A percentile compares a stretch with the other conserved stretches of the same genome.
phyloP scores from a whole-genome alignment of 2,113 vertebrate species.

The Dicerorhinus sumatrensis region DNA sequence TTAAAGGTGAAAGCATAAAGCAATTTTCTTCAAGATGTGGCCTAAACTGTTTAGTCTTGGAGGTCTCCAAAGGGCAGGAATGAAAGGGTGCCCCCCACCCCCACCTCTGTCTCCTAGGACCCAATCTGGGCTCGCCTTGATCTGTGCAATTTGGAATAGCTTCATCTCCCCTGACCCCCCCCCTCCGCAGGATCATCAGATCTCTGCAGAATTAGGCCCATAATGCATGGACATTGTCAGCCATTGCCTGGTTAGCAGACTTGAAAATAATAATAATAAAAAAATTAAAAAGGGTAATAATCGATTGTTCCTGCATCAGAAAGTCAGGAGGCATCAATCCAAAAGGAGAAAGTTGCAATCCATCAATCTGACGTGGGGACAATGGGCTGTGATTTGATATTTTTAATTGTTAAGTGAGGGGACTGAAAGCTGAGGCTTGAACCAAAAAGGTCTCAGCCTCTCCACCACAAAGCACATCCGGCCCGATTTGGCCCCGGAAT shows the following conservation, averaged over 20 bases:
- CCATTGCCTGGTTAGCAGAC: slow-evolving; percentile 82
- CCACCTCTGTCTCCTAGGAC: slow-evolving; percentile 10
- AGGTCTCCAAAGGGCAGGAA: slow-evolving; percentile 84
- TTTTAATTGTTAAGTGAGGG: not conserved
- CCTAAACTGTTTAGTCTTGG: slow-evolving; percentile 85
- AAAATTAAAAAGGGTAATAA: slow-evolving; percentile 74
- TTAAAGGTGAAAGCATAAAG: slow-evolving; percentile 88
- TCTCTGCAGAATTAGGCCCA: slow-evolving; percentile 71
- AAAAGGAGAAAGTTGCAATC: slow-evolving; percentile 80
- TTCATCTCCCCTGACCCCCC: slow-evolving; percentile 78
- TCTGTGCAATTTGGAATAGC: slow-evolving; percentile 80
- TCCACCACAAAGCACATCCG: fast-evolving
- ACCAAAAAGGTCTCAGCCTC: not conserved
- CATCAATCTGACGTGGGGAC: slow-evolving; percentile 78
- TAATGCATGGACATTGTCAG: slow-evolving; percentile 78
- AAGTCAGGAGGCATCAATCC: slow-evolving; percentile 81
- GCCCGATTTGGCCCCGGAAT: not conserved
- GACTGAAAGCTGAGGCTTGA: not conserved
- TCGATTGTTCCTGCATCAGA: slow-evolving; percentile 83
- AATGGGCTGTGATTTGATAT: slow-evolving; percentile 37
- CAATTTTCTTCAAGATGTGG: slow-evolving; percentile 86
- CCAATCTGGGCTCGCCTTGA: slow-evolving; percentile 61
- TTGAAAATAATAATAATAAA: slow-evolving; percentile 53
- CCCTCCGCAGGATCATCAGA: slow-evolving; percentile 61
- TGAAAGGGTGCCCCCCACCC: slow-evolving; percentile 81